Evolutionary conservation across 2,797 vertebrate species (phyloP), one percentile per base, ranked within the genome.

Genomic region (Acomys russatus): DNA sequence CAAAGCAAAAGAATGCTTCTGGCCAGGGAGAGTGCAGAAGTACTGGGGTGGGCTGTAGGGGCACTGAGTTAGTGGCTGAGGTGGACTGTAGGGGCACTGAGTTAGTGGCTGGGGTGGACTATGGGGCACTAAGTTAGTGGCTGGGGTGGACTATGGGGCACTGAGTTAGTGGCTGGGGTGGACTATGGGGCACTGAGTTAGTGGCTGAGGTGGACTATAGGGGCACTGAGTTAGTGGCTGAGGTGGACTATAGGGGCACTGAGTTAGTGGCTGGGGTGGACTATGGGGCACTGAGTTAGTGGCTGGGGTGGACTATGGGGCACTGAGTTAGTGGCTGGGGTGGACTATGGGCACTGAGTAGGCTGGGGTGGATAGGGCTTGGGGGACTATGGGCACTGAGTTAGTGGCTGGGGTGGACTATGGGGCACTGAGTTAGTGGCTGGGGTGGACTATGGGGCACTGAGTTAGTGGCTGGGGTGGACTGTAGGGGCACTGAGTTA

Each of bases 1-100:
- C 59, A 91, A 68, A 30, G 20, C 73, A 86, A 82, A 88, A 93
- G 54, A 94, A 64, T 66, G 54, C 33, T 54, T 35, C 66, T 30
- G n/a, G 64, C 44, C 74, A 89, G n/a, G 54, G 49, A 76, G 63
- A 93, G 64, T 8, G 59, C 14, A 28, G n/a, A 51, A 71, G 33
- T 25, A 3, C 33, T 63, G n/a, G 54, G 10, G 8, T 38, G 4
- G 59, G 74, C 77, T 51, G 22, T 71, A 22, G n/a, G 56, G 73
- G 63, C 4, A 68, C 70, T 74, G 23, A 33, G 38, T 70, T 61
- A 78, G 18, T 82, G 64, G 5, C 68, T 71, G 7, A 20, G 10
- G 8, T 38, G 4, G 59, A 78, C 77, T 51, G 18, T 71, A 17
- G n/a, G 56, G 73, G 63, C 4, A 68, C 70, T 74, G 23, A 33